Evolutionary conservation across 2,888 invertebrate genomes (phyloP).

Genomic region (Xestoiulus laeticollis): DNA sequence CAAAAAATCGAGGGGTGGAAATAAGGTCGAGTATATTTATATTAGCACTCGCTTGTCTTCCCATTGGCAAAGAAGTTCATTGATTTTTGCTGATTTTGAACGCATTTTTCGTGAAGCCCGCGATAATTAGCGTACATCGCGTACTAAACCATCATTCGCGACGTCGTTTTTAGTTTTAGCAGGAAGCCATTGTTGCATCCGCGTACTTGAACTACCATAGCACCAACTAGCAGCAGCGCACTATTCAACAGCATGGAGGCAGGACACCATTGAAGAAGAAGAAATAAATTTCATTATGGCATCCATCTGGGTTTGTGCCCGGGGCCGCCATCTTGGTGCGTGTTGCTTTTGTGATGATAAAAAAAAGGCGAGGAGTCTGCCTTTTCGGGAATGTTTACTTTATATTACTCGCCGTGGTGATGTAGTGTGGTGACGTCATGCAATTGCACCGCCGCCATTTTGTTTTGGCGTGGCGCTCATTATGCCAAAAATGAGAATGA

Average conservation of each 20-base stretch:
- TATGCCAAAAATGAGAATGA: not conserved
- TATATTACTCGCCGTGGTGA: slow-evolving; percentile 21
- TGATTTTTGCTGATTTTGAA: slow-evolving; percentile 16
- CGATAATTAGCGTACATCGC: not conserved
- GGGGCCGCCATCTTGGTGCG: not conserved
- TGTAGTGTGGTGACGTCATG: slow-evolving; percentile 23
- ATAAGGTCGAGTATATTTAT: slow-evolving; percentile 39
- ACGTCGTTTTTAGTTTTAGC: not conserved
- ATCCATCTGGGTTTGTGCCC: not conserved
- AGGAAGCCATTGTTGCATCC: not conserved
- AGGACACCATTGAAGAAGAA: too few relatives aligned
- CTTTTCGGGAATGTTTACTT: slow-evolving; percentile 25
- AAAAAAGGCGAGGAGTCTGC: not conserved
- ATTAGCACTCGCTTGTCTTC: not conserved
- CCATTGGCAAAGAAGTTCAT: slow-evolving; percentile 2
- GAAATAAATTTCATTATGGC: not conserved
- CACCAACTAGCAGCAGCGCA: not conserved
- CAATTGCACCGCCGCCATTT: slow-evolving; percentile 9
- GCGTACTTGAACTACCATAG: not conserved
- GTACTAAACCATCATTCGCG: not conserved
- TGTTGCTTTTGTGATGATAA: not conserved
- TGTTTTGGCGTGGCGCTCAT: slow-evolving; percentile 33
- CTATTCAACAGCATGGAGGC: too few relatives aligned
- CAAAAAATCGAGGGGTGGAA: slow-evolving; percentile 17
- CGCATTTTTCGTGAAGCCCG: not conserved